A percentile compares a stretch with the other conserved stretches of the same genome.
Conservation (phyloP, 2,888 invertebrate genomes). For the Drosophila parthenogenetica region DNA sequence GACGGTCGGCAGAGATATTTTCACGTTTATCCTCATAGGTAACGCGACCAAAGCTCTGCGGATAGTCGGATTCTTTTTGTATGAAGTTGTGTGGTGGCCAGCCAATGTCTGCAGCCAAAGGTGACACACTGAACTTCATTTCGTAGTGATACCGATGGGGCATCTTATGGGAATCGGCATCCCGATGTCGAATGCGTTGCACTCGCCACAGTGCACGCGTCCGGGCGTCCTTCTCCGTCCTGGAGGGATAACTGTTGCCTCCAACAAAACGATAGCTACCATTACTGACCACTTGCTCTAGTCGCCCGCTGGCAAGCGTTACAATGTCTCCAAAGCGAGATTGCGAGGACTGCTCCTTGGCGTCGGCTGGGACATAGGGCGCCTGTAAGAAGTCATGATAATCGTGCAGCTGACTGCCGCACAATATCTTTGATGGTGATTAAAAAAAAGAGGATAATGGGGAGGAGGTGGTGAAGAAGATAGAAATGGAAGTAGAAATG, state of each 20-base stretch:
- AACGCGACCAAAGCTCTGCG: constrained; percentile 78
- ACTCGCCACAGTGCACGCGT: constrained; percentile 89
- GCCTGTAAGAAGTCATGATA: constrained; percentile 82
- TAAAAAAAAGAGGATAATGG: too few relatives aligned
- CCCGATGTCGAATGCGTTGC: constrained; percentile 89
- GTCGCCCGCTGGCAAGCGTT: constrained; percentile 88
- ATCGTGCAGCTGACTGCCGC: constrained; percentile 68
- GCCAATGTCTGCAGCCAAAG: constrained; percentile 58
- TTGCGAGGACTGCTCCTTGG: neutral
- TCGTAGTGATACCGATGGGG: constrained; percentile 87
- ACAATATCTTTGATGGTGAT: neutral
- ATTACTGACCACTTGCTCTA: constrained; percentile 86
- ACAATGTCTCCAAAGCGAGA: constrained; percentile 88
- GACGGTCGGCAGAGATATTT: constrained; percentile 67
- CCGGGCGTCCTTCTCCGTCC: constrained; percentile 58
- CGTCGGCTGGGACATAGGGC: constrained; percentile 65
- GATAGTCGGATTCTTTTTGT: constrained; percentile 86
- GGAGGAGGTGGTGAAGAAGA: too few relatives aligned
- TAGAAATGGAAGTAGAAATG: too few relatives aligned
- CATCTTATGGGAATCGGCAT: constrained; percentile 73
- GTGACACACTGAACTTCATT: constrained; percentile 89
- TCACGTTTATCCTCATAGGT: constrained; percentile 54
- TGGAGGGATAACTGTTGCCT: constrained; percentile 46
- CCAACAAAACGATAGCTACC: constrained; percentile 87
- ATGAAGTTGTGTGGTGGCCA: constrained; percentile 86